These are phyloP conservation scores for Ditylenchus dipsaci DNA, from an alignment of 1,140 invertebrate species.

Conservation along the genomic window DNA sequence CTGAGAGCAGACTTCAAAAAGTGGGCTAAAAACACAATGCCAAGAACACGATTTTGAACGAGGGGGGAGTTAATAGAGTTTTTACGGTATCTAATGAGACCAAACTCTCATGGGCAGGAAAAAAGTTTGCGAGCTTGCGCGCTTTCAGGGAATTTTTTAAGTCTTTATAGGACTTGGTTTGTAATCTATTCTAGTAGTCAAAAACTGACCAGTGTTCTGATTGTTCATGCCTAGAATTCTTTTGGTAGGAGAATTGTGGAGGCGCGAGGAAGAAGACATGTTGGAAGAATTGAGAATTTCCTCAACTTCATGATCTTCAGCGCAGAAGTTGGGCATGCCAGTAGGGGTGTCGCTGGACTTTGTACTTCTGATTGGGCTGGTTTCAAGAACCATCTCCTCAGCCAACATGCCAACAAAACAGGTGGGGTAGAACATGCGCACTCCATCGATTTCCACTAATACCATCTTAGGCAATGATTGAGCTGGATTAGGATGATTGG, in stretches of 20 bases:
- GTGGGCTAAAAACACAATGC: no score
- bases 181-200: neutral
- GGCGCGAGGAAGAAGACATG: neutral
- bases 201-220: neutral
- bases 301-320: constrained; percentile 8
- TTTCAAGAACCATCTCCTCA: constrained; percentile 19
- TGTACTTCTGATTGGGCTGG: neutral
- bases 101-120: no score
- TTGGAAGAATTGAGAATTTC: neutral
- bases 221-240: neutral
- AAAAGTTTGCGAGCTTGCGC: no score
- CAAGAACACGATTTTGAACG: no score
- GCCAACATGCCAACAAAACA: constrained; percentile 35
- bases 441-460: constrained; percentile 40
- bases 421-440: constrained; percentile 37
- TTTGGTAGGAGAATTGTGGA: no score
- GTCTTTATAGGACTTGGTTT: no score
- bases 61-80: no score
- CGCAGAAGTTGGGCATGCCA: neutral
- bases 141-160: no score
- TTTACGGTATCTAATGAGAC: no score
- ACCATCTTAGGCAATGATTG: constrained; percentile 33
- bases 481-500: neutral
- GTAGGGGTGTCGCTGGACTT: neutral
- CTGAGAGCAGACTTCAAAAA: no score